These are phyloP conservation scores for Willisornis vidua DNA, from an alignment of 2,113 vertebrate species.

Conservation along the genomic window DNA sequence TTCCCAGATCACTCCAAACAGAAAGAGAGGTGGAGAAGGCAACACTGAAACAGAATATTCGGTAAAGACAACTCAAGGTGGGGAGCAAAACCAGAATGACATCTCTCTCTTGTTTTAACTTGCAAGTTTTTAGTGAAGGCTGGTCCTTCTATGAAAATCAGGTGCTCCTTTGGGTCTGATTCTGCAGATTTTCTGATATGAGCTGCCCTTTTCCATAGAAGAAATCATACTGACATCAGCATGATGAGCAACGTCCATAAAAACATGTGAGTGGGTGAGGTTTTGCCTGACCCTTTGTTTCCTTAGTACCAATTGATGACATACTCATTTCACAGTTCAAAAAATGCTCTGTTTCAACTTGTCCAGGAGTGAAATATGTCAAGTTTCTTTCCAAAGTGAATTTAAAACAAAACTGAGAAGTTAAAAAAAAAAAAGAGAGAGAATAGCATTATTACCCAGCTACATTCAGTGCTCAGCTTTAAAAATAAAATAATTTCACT, in stretches of 20 bases:
- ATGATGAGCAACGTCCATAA: accelerated
- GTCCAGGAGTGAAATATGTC: not conserved
- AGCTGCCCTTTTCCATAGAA: not conserved
- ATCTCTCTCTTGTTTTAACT: not conserved
- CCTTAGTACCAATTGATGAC: not conserved
- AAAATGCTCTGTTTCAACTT: conserved; percentile 33
- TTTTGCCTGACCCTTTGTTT: conserved; percentile 37
- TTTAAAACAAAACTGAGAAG: not conserved
- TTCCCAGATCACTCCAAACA: accelerated
- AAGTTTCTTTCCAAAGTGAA: not conserved
- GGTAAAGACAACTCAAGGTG: not conserved
- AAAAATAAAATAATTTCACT: not conserved
- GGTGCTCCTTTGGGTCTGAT: not conserved
- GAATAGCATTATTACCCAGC: not conserved
- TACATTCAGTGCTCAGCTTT: not conserved
- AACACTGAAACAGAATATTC: accelerated
- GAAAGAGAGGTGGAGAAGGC: accelerated
- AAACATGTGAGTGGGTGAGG: not conserved
- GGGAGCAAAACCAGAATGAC: not conserved
- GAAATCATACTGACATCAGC: not conserved
- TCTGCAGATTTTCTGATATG: not conserved
- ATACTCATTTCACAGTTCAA: not conserved
- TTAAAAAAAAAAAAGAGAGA: not conserved
- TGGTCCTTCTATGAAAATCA: not conserved
- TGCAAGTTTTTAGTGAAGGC: not conserved